These are phyloP conservation scores for Melanotaenia maccullochi DNA, from an alignment of 2,797 vertebrate species.

Conservation along the genomic window DNA sequence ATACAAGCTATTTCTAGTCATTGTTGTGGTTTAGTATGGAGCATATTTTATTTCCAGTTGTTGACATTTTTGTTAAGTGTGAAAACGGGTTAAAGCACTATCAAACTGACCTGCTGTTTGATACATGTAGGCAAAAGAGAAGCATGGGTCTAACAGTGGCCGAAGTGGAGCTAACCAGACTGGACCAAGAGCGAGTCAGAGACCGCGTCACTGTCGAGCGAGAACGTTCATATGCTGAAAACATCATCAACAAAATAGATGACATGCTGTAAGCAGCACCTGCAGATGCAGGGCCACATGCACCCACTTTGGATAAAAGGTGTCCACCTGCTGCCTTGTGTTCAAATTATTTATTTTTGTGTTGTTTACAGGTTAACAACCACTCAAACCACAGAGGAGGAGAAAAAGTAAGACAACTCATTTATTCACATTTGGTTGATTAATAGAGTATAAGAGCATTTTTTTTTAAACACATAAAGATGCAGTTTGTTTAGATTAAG, in stretches of 20 bases:
- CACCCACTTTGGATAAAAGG: background rate
- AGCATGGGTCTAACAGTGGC: slow-evolving; percentile 96
- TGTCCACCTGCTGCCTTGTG: background rate
- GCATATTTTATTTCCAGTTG: background rate
- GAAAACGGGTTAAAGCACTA: background rate
- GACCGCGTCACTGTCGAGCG: slow-evolving; percentile 88
- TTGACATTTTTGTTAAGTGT: background rate
- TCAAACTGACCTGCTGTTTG: slow-evolving; percentile 1
- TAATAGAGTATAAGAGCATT: slow-evolving; percentile 2
- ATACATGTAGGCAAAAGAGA: slow-evolving; percentile 90
- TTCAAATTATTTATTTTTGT: slow-evolving; percentile 14
- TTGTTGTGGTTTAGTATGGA: background rate
- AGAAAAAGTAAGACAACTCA: slow-evolving; percentile 86
- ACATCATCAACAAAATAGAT: slow-evolving; percentile 93
- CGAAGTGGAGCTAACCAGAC: slow-evolving; percentile 88
- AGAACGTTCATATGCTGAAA: slow-evolving; percentile 92
- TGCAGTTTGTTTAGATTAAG: slow-evolving; percentile 64
- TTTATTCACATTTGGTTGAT: background rate
- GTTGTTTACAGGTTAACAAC: slow-evolving; percentile 84
- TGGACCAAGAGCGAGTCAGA: slow-evolving; percentile 89
- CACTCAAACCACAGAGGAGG: slow-evolving; percentile 91
- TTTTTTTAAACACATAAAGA: slow-evolving; percentile 4
- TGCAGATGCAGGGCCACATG: background rate
- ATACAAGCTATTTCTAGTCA: background rate
- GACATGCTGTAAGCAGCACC: slow-evolving; percentile 90